phyloP scores from a whole-genome alignment of 2,113 vertebrate genomes.

The Etia nguti region DNA sequence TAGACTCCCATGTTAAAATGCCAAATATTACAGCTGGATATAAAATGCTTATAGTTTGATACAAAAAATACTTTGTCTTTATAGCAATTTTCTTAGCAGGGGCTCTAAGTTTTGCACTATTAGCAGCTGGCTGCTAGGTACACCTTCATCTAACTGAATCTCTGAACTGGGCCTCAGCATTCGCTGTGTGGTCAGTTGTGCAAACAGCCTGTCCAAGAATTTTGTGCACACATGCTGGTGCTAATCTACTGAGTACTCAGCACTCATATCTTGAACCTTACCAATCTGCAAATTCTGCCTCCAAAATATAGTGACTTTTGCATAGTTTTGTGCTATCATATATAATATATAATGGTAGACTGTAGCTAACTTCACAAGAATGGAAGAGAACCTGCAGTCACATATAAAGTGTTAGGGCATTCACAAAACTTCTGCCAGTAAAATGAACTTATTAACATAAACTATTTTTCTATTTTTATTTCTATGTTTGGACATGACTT shows the following conservation, averaged over 20 bases:
- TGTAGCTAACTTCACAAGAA: neutral
- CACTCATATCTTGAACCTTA: neutral
- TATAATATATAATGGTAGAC: neutral
- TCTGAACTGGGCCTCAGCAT: neutral
- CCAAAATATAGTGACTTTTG: neutral
- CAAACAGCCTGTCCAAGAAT: neutral
- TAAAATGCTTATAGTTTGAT: neutral
- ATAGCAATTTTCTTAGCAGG: neutral
- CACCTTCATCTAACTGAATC: neutral
- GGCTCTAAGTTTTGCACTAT: neutral
- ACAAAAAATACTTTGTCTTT: rapidly evolving
- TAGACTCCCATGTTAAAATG: neutral
- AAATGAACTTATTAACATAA: neutral
- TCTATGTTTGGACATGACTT: neutral
- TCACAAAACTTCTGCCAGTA: neutral
- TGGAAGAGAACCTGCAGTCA: neutral
- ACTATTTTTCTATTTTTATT: neutral
- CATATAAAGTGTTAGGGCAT: neutral
- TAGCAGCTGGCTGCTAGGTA: neutral
- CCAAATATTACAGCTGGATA: neutral
- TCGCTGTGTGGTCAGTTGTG: neutral
- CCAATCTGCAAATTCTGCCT: neutral
- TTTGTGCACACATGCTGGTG: neutral
- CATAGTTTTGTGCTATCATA: neutral
- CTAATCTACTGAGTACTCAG: neutral